phyloP scores from a whole-genome alignment of 2,113 vertebrate species.

The Zapus hudsonius region DNA sequence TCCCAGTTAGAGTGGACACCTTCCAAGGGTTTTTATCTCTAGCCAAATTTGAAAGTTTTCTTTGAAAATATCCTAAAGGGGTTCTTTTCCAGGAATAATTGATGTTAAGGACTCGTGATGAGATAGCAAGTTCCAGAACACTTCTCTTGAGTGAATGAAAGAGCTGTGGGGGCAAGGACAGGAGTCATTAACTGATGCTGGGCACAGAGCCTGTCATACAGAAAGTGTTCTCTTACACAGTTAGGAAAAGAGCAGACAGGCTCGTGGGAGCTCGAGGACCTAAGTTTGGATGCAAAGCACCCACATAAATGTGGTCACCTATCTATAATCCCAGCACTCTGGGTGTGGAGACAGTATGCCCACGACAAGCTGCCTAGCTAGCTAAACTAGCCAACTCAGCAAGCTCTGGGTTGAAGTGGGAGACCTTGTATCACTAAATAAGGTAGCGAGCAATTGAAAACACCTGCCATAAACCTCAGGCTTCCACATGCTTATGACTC shows the following conservation, averaged over 20 bases:
- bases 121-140: conserved; percentile 14
- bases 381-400: too few species aligned
- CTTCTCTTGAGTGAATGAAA: not conserved
- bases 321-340: too few species aligned
- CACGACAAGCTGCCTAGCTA: too few species aligned
- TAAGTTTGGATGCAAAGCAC: too few species aligned
- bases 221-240: not conserved
- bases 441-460: too few species aligned
- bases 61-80: conserved; percentile 35
- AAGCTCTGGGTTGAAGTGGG: too few species aligned
- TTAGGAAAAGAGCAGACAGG: not conserved
- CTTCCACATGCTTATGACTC: too few species aligned
- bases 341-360: too few species aligned
- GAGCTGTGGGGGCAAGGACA: not conserved
- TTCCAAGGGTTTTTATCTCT: conserved; percentile 27
- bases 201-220: not conserved
- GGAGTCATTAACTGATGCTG: not conserved
- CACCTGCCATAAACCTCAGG: too few species aligned
- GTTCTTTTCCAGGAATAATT: conserved; percentile 39
- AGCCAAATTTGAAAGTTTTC: conserved; percentile 22
- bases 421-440: too few species aligned
- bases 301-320: too few species aligned
- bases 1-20: not conserved
- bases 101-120: not conserved
- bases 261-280: too few species aligned